Evolutionary conservation across 2,797 vertebrate genomes (phyloP), one percentile per base, ranked within the genome.

Genomic region (Hyperoplus immaculatus): DNA sequence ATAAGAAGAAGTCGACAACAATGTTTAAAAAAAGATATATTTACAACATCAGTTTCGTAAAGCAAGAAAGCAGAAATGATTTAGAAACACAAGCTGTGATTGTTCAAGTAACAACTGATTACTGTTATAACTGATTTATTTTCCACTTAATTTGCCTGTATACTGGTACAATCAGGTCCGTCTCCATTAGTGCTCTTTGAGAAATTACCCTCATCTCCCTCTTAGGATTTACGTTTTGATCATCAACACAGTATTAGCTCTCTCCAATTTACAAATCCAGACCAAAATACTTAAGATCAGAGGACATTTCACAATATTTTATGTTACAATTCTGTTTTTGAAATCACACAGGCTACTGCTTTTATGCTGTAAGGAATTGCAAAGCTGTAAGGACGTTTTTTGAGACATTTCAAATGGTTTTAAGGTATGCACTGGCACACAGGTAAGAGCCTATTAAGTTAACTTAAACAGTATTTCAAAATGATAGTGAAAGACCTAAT

Each of bases 301-400:
- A 80, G 59, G 49, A 68, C 36, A 39, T 49, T 66, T 63, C 42
- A 14, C 51, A 29, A 9, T 61, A 59, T 29, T 6, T 63, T 42
- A 75, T 65, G 65, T 73, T 55, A 70, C 66, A 60, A 66, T 69
- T 73, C 49, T 58, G 61, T 80, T 85, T 76, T 50, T 60, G n/a
- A 50, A 64, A 55, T 72, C 57, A 29, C 47, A 51, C 69, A 85
- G 77, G 78, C 76, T 41, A 45, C 61, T 68, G 42, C 60, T 65
- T 46, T 85, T 77, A 49, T 14, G 14, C 59, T 85, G 51, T 16
- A 39, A 69, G 54, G 47, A 62, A 59, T 1, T 69, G 62, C 53
- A 68, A 3, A 47, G 42, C 63, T 70, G 49, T 54, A 75, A 69
- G 51, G 55, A 66, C 8, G 56, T 69, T 68, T 67, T 29, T 6